Evolutionary conservation across 2,113 vertebrate genomes (phyloP).

Genomic region (Nyctibius bracteatus): DNA sequence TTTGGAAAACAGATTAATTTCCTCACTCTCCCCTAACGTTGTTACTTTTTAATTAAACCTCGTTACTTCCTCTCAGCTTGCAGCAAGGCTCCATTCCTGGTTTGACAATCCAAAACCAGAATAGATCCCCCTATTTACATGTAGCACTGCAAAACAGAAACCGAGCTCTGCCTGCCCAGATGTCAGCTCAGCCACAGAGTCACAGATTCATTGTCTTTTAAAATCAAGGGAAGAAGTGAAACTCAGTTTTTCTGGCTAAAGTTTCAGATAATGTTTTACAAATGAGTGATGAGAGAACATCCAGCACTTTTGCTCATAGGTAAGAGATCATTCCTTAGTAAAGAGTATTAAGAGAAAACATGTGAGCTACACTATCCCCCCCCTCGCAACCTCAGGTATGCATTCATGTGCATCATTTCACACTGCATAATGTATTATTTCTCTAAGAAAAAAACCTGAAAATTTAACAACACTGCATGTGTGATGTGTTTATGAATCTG

Average conservation of each 20-base stretch:
- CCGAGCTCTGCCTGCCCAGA: neutral
- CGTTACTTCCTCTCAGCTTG: accelerated
- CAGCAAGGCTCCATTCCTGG: neutral
- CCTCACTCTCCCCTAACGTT: neutral
- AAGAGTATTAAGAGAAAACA: neutral
- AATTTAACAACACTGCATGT: neutral
- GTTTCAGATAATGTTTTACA: neutral
- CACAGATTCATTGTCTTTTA: neutral
- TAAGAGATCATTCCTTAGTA: neutral
- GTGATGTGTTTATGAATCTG: conserved; percentile 9
- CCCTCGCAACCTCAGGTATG: neutral
- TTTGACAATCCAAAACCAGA: neutral
- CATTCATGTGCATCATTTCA: neutral
- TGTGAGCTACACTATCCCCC: neutral
- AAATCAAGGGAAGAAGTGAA: neutral
- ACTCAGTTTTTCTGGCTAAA: neutral
- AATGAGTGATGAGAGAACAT: neutral
- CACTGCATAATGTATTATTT: neutral
- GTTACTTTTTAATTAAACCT: neutral
- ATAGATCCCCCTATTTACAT: neutral
- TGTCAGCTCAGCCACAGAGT: neutral
- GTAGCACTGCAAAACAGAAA: neutral
- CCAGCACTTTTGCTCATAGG: neutral
- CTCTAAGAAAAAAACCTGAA: neutral
- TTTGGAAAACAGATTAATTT: neutral